Conservation (phyloP, 2,113 vertebrate genomes). For the Oenanthe melanoleuca region DNA sequence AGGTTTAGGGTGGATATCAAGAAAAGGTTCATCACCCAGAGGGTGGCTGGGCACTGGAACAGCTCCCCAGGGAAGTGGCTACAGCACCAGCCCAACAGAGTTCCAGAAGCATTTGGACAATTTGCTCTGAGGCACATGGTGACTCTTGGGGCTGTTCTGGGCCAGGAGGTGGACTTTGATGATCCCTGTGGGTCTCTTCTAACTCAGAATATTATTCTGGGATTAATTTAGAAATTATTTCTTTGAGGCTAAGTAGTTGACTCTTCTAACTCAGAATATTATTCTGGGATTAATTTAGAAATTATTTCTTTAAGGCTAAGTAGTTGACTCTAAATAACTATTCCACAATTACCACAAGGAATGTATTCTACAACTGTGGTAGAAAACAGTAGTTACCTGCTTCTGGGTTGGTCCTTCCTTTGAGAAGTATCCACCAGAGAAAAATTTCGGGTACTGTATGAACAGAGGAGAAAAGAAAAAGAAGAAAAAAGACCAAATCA, state of each 20-base stretch:
- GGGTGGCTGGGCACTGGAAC: not conserved
- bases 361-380: not conserved
- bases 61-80: not conserved
- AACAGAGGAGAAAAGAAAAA: not conserved
- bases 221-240: not conserved
- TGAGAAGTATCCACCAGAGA: slow-evolving; percentile 89
- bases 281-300: not conserved
- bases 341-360: not conserved
- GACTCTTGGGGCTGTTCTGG: not conserved
- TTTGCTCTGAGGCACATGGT: not conserved
- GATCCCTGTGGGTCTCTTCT: not conserved
- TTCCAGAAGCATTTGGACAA: fast-evolving
- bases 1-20: fast-evolving
- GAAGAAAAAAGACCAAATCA: not conserved
- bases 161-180: not conserved
- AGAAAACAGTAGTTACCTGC: slow-evolving; percentile 82
- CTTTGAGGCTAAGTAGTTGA: not conserved
- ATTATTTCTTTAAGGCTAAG: not conserved
- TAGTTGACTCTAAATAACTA: not conserved
- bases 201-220: not conserved
- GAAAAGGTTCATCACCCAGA: not conserved
- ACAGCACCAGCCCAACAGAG: not conserved
- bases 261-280: not conserved
- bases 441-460: slow-evolving; percentile 88
- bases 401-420: slow-evolving; percentile 90